A percentile compares a stretch with the other conserved stretches of the same genome.
These are phyloP conservation scores for Periplaneta americana DNA, from an alignment of 1,140 invertebrate species.

Conservation along the genomic window DNA sequence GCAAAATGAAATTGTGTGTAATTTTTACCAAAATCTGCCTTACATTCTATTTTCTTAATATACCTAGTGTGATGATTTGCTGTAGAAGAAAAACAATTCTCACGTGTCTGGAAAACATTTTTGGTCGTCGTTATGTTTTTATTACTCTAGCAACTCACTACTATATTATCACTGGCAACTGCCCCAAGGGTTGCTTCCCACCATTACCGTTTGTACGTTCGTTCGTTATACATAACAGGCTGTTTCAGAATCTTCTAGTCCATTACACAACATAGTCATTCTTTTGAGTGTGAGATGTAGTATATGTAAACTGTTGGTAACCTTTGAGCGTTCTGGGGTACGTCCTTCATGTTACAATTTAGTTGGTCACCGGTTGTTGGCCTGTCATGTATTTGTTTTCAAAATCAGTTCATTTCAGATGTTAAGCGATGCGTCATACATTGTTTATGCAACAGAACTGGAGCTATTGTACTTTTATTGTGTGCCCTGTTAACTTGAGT, in stretches of 20 bases:
- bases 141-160: slow-evolving; percentile 17
- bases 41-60: slow-evolving; percentile 57
- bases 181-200: slow-evolving; percentile 22
- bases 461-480: background rate
- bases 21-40: slow-evolving; percentile 59
- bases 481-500: background rate
- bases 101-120: slow-evolving; percentile 19
- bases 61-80: slow-evolving; percentile 33
- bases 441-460: background rate
- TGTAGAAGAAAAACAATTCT: slow-evolving; percentile 29
- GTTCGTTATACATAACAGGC: slow-evolving; percentile 22
- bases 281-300: slow-evolving; percentile 42
- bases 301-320: slow-evolving; percentile 45
- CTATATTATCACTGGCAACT: slow-evolving; percentile 20
- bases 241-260: slow-evolving; percentile 24
- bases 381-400: background rate
- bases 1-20: slow-evolving; percentile 51
- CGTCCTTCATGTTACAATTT: slow-evolving; percentile 17
- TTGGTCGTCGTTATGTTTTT: slow-evolving; percentile 16
- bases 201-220: slow-evolving; percentile 21
- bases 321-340: slow-evolving; percentile 32
- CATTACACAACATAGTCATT: slow-evolving; percentile 23
- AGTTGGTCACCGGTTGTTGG: background rate
- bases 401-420: background rate
- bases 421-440: background rate